phyloP scores from a whole-genome alignment of 1,140 invertebrate species.

The Sitophilus oryzae region DNA sequence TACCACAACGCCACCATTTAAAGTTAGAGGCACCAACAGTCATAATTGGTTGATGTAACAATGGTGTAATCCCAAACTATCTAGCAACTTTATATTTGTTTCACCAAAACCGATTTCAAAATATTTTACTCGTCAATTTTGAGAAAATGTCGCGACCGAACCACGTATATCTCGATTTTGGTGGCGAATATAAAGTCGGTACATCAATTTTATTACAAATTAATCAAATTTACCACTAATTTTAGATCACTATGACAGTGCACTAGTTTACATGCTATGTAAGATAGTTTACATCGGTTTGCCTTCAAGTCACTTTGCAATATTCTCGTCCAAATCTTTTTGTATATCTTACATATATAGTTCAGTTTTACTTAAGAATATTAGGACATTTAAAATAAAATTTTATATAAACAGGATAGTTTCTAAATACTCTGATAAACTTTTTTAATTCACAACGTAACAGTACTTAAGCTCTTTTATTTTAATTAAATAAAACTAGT shows the following conservation, averaged over 20 bases:
- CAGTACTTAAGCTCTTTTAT: no score
- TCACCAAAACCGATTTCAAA: slow-evolving; percentile 13
- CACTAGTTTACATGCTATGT: slow-evolving; percentile 20
- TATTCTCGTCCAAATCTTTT: not conserved
- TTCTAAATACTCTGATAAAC: no score
- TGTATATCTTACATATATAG: not conserved
- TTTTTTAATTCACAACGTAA: no score
- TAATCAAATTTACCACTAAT: slow-evolving; percentile 20
- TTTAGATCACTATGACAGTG: slow-evolving; percentile 6
- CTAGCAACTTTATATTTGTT: slow-evolving; percentile 15
- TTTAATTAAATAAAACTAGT: no score
- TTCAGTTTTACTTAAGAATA: no score
- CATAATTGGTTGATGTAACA: slow-evolving; percentile 38
- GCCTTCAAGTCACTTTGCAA: not conserved
- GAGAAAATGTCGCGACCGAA: no score
- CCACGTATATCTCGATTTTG: no score
- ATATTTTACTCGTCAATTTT: no score
- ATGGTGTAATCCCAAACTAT: slow-evolving; percentile 36
- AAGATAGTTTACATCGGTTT: not conserved
- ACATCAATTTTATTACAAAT: slow-evolving; percentile 17
- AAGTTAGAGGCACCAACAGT: slow-evolving; percentile 35
- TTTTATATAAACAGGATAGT: no score
- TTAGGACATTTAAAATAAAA: no score
- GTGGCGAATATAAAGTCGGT: slow-evolving; percentile 14
- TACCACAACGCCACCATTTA: slow-evolving; percentile 27